Evolutionary conservation across 2,888 invertebrate genomes (phyloP).

Genomic region (Gastracanthus pulcherrimus): DNA sequence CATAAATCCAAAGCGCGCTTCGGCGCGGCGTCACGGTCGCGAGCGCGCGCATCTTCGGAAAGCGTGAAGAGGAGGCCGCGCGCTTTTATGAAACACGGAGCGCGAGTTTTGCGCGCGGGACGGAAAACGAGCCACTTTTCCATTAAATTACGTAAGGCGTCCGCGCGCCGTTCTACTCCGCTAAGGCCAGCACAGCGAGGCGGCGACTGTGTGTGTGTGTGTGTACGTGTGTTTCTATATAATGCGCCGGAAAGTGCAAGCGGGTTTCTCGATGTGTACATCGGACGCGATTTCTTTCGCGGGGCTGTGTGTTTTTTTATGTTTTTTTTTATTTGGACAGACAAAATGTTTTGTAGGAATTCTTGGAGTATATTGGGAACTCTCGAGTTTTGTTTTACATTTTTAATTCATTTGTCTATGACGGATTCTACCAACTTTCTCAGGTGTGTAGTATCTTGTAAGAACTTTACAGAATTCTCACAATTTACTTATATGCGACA

Average conservation of each 20-base stretch:
- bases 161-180: background rate
- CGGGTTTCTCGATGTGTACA: background rate
- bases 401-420: too few species aligned
- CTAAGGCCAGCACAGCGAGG: too few species aligned
- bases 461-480: too few species aligned
- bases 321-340: background rate
- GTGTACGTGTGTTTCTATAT: too few species aligned
- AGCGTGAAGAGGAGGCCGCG: constrained; percentile 70
- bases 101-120: background rate
- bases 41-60: constrained; percentile 71
- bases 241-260: background rate
- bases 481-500: too few species aligned
- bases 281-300: background rate
- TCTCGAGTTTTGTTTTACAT: too few species aligned
- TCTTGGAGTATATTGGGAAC: too few species aligned
- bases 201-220: too few species aligned
- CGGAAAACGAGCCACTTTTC: constrained; percentile 51
- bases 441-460: too few species aligned
- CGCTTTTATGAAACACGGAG: constrained; percentile 14
- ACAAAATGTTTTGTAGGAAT: background rate
- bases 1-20: constrained; percentile 32
- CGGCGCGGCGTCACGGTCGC: constrained; percentile 70
- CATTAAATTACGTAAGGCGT: background rate
- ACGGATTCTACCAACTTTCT: too few species aligned
- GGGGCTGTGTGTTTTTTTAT: background rate